Evolutionary conservation across 2,113 vertebrate species (phyloP).

Genomic region (Euleptes europaea): DNA sequence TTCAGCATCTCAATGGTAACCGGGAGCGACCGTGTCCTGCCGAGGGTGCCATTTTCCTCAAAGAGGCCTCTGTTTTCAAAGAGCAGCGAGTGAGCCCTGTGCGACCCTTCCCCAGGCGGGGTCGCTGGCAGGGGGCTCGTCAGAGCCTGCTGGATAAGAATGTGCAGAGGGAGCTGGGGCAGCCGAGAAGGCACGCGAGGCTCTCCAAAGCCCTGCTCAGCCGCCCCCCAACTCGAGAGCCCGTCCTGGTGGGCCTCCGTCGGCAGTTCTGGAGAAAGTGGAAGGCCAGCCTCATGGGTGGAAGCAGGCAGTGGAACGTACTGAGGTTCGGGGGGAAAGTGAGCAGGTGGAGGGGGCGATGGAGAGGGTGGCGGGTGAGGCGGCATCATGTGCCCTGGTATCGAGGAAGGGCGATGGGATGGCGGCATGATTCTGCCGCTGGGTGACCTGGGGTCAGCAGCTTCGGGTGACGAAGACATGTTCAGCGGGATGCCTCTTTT

Average conservation of each 20-base stretch:
- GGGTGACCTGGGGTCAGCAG: slow-evolving; percentile 57
- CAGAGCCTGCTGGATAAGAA: slow-evolving; percentile 95
- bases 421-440: slow-evolving; percentile 43
- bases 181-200: slow-evolving; percentile 73
- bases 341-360: slow-evolving; percentile 65
- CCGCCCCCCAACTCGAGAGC: slow-evolving; percentile 24
- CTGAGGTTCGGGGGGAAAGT: slow-evolving; percentile 75
- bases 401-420: slow-evolving; percentile 33
- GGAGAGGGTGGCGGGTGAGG: slow-evolving; percentile 45
- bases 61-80: slow-evolving; percentile 85
- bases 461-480: slow-evolving; percentile 63
- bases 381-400: slow-evolving; percentile 15
- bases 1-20: slow-evolving; percentile 96
- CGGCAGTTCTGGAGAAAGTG: slow-evolving; percentile 37
- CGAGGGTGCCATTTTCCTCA: slow-evolving; percentile 77
- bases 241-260: slow-evolving; percentile 60
- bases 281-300: slow-evolving; percentile 47
- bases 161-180: slow-evolving; percentile 87
- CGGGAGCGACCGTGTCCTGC: slow-evolving; percentile 85
- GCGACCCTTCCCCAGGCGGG: slow-evolving; percentile 84
- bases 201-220: slow-evolving; percentile 76
- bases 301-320: slow-evolving; percentile 29
- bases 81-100: slow-evolving; percentile 89
- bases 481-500: slow-evolving; percentile 87
- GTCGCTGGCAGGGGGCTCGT: slow-evolving; percentile 86